phyloP scores from a whole-genome alignment of 64 coral and sea anemone genomes.

The Stylophora pistillata region DNA sequence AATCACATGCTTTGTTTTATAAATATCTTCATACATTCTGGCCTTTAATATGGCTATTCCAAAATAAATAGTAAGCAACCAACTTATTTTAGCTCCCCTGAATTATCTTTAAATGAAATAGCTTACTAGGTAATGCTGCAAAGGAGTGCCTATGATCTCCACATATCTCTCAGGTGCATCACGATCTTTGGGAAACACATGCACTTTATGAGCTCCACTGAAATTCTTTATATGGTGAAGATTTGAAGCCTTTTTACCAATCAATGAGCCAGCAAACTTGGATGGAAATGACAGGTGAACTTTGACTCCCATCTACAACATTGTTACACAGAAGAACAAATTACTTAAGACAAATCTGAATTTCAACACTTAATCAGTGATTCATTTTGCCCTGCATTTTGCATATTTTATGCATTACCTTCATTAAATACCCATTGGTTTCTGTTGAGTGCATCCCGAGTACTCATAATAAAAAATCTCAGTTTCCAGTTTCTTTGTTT shows the following conservation, averaged over 20 bases:
- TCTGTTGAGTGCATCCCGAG: too few species aligned
- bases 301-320: conserved; percentile 17
- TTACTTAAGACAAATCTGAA: not conserved
- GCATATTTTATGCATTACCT: too few species aligned
- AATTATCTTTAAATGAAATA: not conserved
- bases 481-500: too few species aligned
- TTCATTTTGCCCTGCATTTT: too few species aligned
- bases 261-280: conserved; percentile 61
- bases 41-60: too few species aligned
- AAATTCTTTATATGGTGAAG: conserved; percentile 63
- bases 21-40: too few species aligned
- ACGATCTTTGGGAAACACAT: conserved; percentile 64
- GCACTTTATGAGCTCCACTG: conserved; percentile 51
- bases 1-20: too few species aligned
- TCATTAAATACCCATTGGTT: too few species aligned
- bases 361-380: too few species aligned
- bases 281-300: conserved; percentile 47
- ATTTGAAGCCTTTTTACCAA: conserved; percentile 60
- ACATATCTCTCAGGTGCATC: conserved; percentile 60
- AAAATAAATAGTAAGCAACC: not conserved
- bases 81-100: not conserved
- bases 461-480: too few species aligned
- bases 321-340: not conserved
- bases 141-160: conserved; percentile 60
- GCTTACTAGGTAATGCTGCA: conserved; percentile 68